Base-by-base conservation (phyloP, 2,797 vertebrate species). In the Oryzias dopingdopingensis region DNA sequence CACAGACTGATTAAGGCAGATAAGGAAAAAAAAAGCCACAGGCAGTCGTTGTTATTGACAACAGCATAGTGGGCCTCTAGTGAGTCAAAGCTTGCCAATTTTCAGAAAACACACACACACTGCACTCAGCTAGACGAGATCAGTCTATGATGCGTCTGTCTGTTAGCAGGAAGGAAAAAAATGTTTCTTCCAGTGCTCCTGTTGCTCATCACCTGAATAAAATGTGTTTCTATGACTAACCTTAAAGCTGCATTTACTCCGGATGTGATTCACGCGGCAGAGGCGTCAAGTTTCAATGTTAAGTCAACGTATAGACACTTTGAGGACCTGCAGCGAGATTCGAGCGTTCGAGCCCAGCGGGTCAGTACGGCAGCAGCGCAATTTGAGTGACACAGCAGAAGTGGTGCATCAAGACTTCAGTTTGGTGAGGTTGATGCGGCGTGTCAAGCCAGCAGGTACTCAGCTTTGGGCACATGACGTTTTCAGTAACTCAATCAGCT, bases 1-100 rank as follows among this genome's bases (percentile, higher is more conserved):
- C 83, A 90, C 84, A 87, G 72, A 82, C 87, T 87, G 87, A 90
- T 88, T 88, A 85, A 76, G 68, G 76, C 75, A 80, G 85, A 88
- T 90, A 89, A 83, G 84, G 86, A 85, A 88, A 88, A 88, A 88
- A 90, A 81, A 88, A 87, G 79, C 83, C 77, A 80, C 80, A 86
- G 82, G 82, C 86, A 86, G 77, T 79, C 80, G 79, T 85, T 86
- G 80, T 88, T 89, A 88, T 81, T 89, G 86, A 88, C 83, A 86
- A 83, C 79, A 82, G 73, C 75, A 83, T 78, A 85, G 87, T 81
- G 79, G 76, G 83, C 71, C 84, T 89, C 81, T 66, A 83, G 84
- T 82, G 82, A 83, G 69, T 72, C 73, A 46, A 57, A 68, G 76
- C 75, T 74, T 85, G 84, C 87, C 85, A 87, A 81, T 82, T 81